Evolutionary conservation across 2,888 invertebrate species (phyloP).

Genomic region (Luffia ferchaultella): DNA sequence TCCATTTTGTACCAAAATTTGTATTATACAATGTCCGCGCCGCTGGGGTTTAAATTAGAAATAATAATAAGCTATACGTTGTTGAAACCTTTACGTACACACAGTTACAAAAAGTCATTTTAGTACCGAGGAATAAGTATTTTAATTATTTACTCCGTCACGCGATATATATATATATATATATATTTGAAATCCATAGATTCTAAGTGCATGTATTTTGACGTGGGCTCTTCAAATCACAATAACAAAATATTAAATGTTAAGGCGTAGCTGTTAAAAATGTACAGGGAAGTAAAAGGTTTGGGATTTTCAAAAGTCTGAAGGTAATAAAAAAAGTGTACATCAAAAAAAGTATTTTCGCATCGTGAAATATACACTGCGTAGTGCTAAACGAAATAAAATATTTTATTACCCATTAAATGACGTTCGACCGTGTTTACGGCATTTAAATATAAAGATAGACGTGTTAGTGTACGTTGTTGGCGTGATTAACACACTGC

Average conservation of each 20-base stretch:
- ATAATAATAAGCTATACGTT: not conserved
- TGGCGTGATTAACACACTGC: conserved; percentile 52
- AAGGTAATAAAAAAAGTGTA: conserved; percentile 24
- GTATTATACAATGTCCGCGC: conserved; percentile 22
- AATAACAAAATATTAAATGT: conserved; percentile 56
- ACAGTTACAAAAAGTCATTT: not conserved
- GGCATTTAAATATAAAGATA: conserved; percentile 28
- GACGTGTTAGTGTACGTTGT: conserved; percentile 47
- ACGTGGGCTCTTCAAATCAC: conserved; percentile 49
- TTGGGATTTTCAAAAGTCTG: conserved; percentile 60
- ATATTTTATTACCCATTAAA: conserved; percentile 61
- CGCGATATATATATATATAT: too few relatives aligned
- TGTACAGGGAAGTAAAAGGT: conserved; percentile 60
- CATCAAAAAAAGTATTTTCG: conserved; percentile 27
- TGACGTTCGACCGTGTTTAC: conserved; percentile 44
- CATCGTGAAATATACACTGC: conserved; percentile 60
- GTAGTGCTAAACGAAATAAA: conserved; percentile 50
- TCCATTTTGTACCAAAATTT: conserved; percentile 56
- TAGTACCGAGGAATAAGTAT: not conserved
- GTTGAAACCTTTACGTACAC: not conserved
- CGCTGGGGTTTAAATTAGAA: not conserved
- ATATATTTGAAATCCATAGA: not conserved
- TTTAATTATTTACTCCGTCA: not conserved
- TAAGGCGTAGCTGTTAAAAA: conserved; percentile 53
- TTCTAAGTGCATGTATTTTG: not conserved